Base-by-base conservation (phyloP, 2,797 vertebrate species). In the Thunnus albacares region DNA sequence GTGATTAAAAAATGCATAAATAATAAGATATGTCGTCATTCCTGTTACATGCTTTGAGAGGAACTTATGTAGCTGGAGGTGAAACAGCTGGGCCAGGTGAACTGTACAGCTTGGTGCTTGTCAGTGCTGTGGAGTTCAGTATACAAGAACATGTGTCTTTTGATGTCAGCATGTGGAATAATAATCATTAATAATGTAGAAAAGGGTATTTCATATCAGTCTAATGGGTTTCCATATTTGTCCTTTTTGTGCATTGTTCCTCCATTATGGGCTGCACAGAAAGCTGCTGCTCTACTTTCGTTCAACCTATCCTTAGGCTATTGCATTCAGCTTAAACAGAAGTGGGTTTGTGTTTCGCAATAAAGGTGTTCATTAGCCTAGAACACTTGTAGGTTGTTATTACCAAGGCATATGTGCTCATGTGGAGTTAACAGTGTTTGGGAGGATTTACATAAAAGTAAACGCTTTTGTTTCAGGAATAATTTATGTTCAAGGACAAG, bases 311-410 rank as follows among this genome's bases (percentile, higher is more conserved):
- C 75, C 69, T 1, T 6, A 28, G 75, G 77, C 79, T 69, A 41
- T 62, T 58, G 59, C 24, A 57, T 73, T 81, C 70, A 79, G 38
- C 43, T 24, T 17, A 63, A 67, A 75, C 63, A 78, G 69, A 82
- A 38, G 47, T 55, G 18, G 35, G 56, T 56, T 79, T 81, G 62
- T 79, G 69, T 89, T 80, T 85, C 22, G 10, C 84, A 71, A 62
- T 82, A 73, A 83, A 84, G 3, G 24, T 74, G 72, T 63, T 82
- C 60, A 81, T 20, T 80, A 73, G 77, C 20, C 76, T 71, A 38
- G 60, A 75, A 80, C 71, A 41, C 57, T 41, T 26, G 6, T 15
- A 43, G 55, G 62, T 68, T 76, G 51, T 75, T 83, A 81, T 75
- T 71, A 71, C 41, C 15, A 3, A 22, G 8, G 72, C 51, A 20